These are phyloP conservation scores for Metopolophium dirhodum DNA, from an alignment of 1,140 invertebrate genomes.

Conservation along the genomic window DNA sequence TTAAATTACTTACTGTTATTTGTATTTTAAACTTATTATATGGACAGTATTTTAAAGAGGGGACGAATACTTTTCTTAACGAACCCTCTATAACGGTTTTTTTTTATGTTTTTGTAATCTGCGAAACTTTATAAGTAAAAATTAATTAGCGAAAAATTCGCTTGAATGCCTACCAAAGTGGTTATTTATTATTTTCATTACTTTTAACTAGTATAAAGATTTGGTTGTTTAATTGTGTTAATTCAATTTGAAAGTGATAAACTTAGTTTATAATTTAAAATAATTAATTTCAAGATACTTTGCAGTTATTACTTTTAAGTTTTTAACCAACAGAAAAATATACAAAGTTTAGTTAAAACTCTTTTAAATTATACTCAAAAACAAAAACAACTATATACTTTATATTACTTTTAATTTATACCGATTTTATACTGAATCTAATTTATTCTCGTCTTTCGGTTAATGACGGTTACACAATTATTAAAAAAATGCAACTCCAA, in stretches of 20 bases:
- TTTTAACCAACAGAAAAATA: background rate
- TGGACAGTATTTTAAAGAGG: background rate
- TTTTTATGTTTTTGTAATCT: conserved; percentile 12
- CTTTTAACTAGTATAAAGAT: conserved; percentile 5
- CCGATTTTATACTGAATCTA: background rate
- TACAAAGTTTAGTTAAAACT: background rate
- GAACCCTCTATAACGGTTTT: background rate
- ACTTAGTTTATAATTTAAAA: background rate
- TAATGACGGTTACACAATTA: background rate
- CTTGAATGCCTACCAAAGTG: background rate
- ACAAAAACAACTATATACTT: background rate
- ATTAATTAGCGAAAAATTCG: conserved; percentile 44
- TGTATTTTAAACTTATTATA: background rate
- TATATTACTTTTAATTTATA: background rate
- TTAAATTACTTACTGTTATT: background rate
- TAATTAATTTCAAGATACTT: background rate
- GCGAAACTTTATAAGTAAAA: conserved; percentile 33
- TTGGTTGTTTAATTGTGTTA: conserved; percentile 27
- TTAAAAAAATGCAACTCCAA: background rate
- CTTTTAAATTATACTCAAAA: background rate
- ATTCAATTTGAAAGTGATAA: background rate
- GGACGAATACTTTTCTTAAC: background rate
- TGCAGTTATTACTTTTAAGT: background rate
- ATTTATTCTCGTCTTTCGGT: background rate
- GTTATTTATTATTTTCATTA: conserved; percentile 23